These are phyloP conservation scores for Baccha elongata DNA, from an alignment of 2,888 invertebrate genomes.

Conservation along the genomic window DNA sequence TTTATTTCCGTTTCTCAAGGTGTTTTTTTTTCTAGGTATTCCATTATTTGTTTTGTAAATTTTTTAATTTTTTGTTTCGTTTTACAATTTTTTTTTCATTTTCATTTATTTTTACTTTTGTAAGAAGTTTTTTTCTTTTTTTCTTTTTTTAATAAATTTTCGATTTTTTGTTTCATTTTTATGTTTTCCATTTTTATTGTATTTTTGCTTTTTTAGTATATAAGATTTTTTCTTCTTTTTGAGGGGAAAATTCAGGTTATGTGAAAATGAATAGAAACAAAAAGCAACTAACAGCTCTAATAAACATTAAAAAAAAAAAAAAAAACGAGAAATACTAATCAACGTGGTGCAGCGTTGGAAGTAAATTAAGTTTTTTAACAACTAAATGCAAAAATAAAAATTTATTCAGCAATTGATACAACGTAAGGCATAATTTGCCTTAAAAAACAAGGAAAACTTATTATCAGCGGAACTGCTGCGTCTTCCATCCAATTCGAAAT, in stretches of 20 bases:
- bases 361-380: constrained; percentile 15
- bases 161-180: constrained; percentile 60
- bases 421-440: constrained; percentile 10
- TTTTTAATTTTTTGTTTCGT: constrained; percentile 62
- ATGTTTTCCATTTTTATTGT: constrained; percentile 69
- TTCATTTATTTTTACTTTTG: constrained; percentile 28
- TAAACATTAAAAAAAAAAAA: constrained; percentile 19
- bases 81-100: constrained; percentile 62
- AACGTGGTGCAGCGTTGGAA: background rate
- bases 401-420: constrained; percentile 49
- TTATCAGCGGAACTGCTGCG: too few species aligned
- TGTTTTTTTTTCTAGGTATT: constrained; percentile 31
- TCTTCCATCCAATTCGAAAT: constrained; percentile 36
- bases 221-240: constrained; percentile 25
- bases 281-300: constrained; percentile 23
- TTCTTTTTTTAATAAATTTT: constrained; percentile 43
- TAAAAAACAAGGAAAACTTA: background rate
- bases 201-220: constrained; percentile 42
- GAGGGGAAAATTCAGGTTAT: constrained; percentile 43
- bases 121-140: constrained; percentile 27
- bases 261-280: constrained; percentile 38
- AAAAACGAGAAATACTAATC: background rate
- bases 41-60: constrained; percentile 47
- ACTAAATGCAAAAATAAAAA: constrained; percentile 50
- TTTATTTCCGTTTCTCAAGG: constrained; percentile 33